phyloP scores from a whole-genome alignment of 2,797 vertebrate genomes.

The Parauchenoglanis punctatus region DNA sequence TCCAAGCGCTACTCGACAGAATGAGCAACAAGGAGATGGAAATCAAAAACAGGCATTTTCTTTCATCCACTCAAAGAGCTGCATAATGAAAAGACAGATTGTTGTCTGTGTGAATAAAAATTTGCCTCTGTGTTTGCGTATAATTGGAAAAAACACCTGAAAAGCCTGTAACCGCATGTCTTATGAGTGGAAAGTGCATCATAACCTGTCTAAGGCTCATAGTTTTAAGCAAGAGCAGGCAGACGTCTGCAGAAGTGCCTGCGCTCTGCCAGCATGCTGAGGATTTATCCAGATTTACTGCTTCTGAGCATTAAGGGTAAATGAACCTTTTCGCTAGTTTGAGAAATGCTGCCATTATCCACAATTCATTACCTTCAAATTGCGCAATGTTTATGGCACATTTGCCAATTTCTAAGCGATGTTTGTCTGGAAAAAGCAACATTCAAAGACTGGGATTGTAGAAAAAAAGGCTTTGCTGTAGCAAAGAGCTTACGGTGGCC shows the following conservation, averaged over 20 bases:
- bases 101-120: not conserved
- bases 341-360: slow-evolving; percentile 30
- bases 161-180: not conserved
- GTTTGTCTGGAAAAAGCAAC: not conserved
- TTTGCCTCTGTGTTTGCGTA: slow-evolving; percentile 8
- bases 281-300: slow-evolving; percentile 37
- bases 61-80: slow-evolving; percentile 29
- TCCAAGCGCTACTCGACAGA: slow-evolving; percentile 2
- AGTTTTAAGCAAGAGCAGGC: not conserved
- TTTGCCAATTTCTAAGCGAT: slow-evolving; percentile 35
- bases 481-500: not conserved
- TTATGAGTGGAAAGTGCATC: not conserved
- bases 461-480: not conserved
- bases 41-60: slow-evolving; percentile 26
- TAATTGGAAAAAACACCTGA: not conserved
- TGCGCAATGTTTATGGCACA: slow-evolving; percentile 40
- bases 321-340: slow-evolving; percentile 26
- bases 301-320: slow-evolving; percentile 32
- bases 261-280: not conserved
- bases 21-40: slow-evolving; percentile 18
- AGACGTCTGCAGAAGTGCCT: not conserved
- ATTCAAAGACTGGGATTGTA: not conserved
- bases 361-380: slow-evolving; percentile 51
- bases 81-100: slow-evolving; percentile 31
- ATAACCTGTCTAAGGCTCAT: not conserved